Percentiles rank a stretch among this genome's conserved stretches.
Conservation (phyloP, 2,797 vertebrate genomes). For the Cichlasoma orientale region DNA sequence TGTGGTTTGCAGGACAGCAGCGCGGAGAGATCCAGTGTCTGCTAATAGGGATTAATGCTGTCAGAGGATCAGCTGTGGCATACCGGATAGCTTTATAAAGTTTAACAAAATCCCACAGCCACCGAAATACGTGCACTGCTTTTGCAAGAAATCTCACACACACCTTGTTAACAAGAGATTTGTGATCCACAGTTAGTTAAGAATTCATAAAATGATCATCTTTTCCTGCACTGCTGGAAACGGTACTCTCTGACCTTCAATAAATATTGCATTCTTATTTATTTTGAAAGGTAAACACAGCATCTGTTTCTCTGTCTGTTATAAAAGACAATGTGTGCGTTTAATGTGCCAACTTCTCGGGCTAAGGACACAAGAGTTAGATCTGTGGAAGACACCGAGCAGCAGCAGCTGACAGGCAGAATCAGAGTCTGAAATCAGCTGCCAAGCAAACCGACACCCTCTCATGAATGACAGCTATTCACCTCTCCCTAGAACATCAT, state of each 20-base stretch:
- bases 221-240: not conserved
- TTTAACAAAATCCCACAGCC: conserved; percentile 22
- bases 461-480: conserved; percentile 77
- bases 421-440: conserved; percentile 68
- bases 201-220: fast-evolving
- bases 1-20: conserved; percentile 35
- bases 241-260: not conserved
- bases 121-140: not conserved
- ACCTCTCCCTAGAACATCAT: conserved; percentile 69
- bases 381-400: conserved; percentile 14
- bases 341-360: conserved; percentile 1
- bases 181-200: not conserved
- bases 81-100: conserved; percentile 5
- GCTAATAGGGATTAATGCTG: conserved; percentile 44
- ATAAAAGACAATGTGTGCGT: conserved; percentile 16
- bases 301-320: not conserved
- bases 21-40: conserved; percentile 52
- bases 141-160: not conserved
- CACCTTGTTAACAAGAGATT: not conserved
- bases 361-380: not conserved
- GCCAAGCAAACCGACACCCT: conserved; percentile 47
- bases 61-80: conserved; percentile 47
- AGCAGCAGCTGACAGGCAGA: conserved; percentile 66
- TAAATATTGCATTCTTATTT: not conserved
- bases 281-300: not conserved